Percentiles rank a stretch among this genome's conserved stretches.
These are phyloP conservation scores for Pristionchus entomophagus DNA, from an alignment of 2,888 invertebrate genomes.

Conservation along the genomic window DNA sequence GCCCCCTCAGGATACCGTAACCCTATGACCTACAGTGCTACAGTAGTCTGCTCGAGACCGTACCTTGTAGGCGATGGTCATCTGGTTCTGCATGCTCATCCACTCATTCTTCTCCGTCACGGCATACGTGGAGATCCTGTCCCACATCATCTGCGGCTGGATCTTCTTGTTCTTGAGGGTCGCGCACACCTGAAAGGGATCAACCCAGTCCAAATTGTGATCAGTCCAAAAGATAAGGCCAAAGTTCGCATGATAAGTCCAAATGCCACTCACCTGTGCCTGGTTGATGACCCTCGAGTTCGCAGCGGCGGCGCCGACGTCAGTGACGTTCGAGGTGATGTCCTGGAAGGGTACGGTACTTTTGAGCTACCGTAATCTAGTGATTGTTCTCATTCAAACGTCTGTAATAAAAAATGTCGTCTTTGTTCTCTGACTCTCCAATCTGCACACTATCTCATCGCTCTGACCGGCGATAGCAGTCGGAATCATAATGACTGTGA, in stretches of 20 bases:
- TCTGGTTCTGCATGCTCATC: constrained; percentile 51
- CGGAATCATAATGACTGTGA: too few species aligned
- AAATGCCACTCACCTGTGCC: constrained; percentile 22
- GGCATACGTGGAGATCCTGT: constrained; percentile 50
- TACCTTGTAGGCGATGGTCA: constrained; percentile 58
- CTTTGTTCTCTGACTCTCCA: too few species aligned
- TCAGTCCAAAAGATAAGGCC: too few species aligned
- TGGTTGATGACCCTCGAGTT: background rate
- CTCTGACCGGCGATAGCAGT: too few species aligned
- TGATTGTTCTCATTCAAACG: too few species aligned
- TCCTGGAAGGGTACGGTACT: background rate
- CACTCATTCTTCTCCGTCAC: constrained; percentile 47
- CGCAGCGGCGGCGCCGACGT: background rate
- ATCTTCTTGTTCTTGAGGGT: background rate
- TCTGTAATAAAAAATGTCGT: too few species aligned
- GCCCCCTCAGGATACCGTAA: background rate
- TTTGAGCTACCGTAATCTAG: background rate
- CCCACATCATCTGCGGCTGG: background rate
- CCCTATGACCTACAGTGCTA: background rate
- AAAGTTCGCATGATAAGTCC: background rate
- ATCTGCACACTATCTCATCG: too few species aligned
- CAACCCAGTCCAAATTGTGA: too few species aligned
- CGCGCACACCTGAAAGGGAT: background rate
- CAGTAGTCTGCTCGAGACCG: too few species aligned
- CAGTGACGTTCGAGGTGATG: background rate